phyloP scores from a whole-genome alignment of 2,797 vertebrate species.

The Loris lydekkerianus region DNA sequence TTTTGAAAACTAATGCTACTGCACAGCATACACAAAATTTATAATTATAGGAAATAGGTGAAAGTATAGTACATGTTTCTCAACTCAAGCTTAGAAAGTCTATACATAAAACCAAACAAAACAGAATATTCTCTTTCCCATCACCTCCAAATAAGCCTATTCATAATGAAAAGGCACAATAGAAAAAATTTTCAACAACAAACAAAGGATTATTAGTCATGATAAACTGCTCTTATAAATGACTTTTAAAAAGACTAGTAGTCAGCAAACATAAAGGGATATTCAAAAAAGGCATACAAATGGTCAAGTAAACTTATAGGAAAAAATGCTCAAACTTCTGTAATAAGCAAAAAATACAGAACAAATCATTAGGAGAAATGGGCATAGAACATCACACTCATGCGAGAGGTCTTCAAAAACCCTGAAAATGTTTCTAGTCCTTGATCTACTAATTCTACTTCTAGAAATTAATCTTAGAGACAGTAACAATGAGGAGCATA shows the following conservation, averaged over 20 bases:
- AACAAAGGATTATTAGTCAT: neutral
- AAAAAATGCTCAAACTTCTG: neutral
- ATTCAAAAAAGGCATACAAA: constrained; percentile 25
- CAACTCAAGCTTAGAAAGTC: neutral
- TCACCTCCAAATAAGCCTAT: neutral
- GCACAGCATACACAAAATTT: constrained; percentile 14
- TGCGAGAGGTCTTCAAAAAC: neutral
- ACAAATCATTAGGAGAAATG: constrained; percentile 52
- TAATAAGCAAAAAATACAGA: neutral
- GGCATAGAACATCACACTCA: constrained; percentile 9
- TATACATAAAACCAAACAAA: constrained; percentile 34
- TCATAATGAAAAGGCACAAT: neutral
- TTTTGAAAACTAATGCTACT: constrained; percentile 39
- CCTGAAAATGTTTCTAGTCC: constrained; percentile 29
- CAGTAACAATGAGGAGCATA: neutral
- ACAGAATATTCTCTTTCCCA: neutral
- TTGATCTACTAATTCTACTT: constrained; percentile 16
- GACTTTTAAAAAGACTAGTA: neutral
- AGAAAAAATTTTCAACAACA: neutral
- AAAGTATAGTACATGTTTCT: neutral
- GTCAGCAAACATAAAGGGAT: neutral
- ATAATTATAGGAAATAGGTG: neutral
- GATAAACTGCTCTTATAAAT: neutral
- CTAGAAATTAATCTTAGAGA: constrained; percentile 10
- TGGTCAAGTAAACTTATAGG: neutral